phyloP scores from a whole-genome alignment of 2,888 invertebrate species.

The Drosophila nr. fundita region DNA sequence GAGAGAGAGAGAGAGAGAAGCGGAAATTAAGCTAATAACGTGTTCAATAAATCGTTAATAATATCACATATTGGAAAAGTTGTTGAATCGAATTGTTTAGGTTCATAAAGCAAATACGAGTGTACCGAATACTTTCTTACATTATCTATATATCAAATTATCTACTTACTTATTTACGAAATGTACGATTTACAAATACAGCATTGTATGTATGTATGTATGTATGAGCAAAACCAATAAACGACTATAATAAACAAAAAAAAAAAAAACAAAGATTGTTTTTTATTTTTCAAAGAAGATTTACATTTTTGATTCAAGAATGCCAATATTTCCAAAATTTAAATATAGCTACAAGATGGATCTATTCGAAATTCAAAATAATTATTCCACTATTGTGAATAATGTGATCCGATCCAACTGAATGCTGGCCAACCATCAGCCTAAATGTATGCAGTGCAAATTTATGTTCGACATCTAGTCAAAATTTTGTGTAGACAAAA shows the following conservation, averaged over 20 bases:
- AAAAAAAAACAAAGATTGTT: not conserved
- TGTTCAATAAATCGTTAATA: slow-evolving; percentile 62
- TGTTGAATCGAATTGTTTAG: slow-evolving; percentile 28
- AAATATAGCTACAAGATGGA: not conserved
- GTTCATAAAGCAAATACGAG: slow-evolving; percentile 19
- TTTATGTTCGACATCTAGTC: not conserved
- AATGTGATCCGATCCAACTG: not conserved
- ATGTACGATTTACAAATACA: slow-evolving; percentile 48
- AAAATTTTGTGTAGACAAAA: not conserved
- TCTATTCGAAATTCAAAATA: not conserved
- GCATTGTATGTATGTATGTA: slow-evolving; percentile 46
- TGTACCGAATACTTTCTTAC: slow-evolving; percentile 31
- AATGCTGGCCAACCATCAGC: not conserved
- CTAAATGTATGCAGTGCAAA: slow-evolving; percentile 15
- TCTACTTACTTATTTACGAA: slow-evolving; percentile 43
- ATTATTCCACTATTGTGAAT: not conserved
- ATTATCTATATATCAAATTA: slow-evolving; percentile 38
- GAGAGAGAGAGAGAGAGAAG: slow-evolving; percentile 24
- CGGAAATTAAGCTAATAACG: slow-evolving; percentile 43
- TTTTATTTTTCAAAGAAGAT: not conserved
- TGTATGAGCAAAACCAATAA: slow-evolving; percentile 56
- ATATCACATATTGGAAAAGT: slow-evolving; percentile 23
- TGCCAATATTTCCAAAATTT: not conserved
- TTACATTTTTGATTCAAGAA: not conserved
- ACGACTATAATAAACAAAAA: slow-evolving; percentile 41